Evolutionary conservation across 2,797 vertebrate species (phyloP).

Genomic region (Enteromius fasciolatus): DNA sequence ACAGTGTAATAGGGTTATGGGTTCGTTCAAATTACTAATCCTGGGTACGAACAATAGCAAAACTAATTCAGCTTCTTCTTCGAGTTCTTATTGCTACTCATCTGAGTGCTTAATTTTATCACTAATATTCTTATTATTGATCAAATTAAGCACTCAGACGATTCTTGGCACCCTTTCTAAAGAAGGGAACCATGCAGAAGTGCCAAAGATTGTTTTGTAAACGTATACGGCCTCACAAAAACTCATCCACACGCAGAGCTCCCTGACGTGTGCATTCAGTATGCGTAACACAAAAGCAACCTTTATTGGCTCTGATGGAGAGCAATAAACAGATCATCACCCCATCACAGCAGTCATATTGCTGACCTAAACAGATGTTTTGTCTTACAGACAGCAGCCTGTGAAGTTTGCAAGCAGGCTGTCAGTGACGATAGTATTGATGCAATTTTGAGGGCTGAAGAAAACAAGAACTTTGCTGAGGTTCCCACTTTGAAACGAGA

Average conservation of each 20-base stretch:
- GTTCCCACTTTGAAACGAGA: slow-evolving; percentile 80
- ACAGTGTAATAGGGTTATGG: not conserved
- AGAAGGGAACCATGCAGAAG: not conserved
- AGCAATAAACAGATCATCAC: slow-evolving; percentile 83
- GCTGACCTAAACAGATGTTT: slow-evolving; percentile 83
- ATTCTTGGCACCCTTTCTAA: not conserved
- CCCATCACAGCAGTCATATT: slow-evolving; percentile 75
- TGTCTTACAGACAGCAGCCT: slow-evolving; percentile 82
- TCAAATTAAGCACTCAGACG: not conserved
- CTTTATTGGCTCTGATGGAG: slow-evolving; percentile 76
- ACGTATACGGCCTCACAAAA: slow-evolving; percentile 11
- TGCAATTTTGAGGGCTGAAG: slow-evolving; percentile 79
- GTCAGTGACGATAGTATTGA: slow-evolving; percentile 85
- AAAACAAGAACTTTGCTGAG: slow-evolving; percentile 86
- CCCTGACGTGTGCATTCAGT: slow-evolving; percentile 73
- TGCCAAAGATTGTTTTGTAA: slow-evolving; percentile 1
- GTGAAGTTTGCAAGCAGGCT: slow-evolving; percentile 81
- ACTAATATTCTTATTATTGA: not conserved
- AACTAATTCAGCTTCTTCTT: not conserved
- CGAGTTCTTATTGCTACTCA: not conserved
- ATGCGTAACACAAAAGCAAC: slow-evolving; percentile 74
- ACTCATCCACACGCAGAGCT: slow-evolving; percentile 60
- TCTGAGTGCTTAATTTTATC: not conserved
- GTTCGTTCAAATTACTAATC: not conserved
- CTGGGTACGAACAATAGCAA: not conserved